phyloP scores from a whole-genome alignment of 2,888 invertebrate species.

The Oegoconia quadripuncta region DNA sequence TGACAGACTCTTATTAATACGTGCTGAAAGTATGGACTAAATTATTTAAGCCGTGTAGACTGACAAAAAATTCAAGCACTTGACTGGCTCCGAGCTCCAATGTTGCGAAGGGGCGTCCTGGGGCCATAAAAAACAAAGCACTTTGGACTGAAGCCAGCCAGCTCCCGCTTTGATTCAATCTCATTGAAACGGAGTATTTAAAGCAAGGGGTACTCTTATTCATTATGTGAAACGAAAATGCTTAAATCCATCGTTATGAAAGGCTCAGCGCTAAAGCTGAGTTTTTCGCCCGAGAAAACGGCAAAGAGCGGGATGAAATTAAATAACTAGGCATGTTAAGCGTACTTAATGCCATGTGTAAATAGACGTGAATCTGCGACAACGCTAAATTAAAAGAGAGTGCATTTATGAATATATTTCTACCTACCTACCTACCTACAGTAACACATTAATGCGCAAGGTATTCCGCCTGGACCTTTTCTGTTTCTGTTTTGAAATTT shows the following conservation, averaged over 20 bases:
- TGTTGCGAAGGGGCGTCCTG: slow-evolving; percentile 43
- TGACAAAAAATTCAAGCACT: slow-evolving; percentile 36
- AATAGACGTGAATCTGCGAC: too few species aligned
- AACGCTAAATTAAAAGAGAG: too few species aligned
- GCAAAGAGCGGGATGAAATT: slow-evolving; percentile 16
- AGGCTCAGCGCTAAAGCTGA: slow-evolving; percentile 6
- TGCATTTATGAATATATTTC: too few species aligned
- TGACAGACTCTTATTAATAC: too few species aligned
- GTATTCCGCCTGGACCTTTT: too few species aligned
- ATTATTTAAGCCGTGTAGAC: slow-evolving; percentile 14
- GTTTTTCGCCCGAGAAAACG: slow-evolving; percentile 17
- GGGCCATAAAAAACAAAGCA: slow-evolving; percentile 68
- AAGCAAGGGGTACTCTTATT: slow-evolving; percentile 61
- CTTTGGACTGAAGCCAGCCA: slow-evolving; percentile 68
- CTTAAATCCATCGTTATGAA: slow-evolving; percentile 30
- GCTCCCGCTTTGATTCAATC: slow-evolving; percentile 49
- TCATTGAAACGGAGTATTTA: slow-evolving; percentile 67
- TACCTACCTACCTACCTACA: too few species aligned
- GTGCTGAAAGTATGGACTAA: slow-evolving; percentile 8
- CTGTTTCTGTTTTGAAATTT: too few species aligned
- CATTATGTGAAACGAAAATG: slow-evolving; percentile 42
- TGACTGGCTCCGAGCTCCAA: slow-evolving; percentile 54
- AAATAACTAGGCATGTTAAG: slow-evolving; percentile 8
- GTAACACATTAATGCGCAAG: too few species aligned
- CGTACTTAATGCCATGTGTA: neutral